Conservation (phyloP, 2,113 vertebrate genomes). For the Lagopus muta region DNA sequence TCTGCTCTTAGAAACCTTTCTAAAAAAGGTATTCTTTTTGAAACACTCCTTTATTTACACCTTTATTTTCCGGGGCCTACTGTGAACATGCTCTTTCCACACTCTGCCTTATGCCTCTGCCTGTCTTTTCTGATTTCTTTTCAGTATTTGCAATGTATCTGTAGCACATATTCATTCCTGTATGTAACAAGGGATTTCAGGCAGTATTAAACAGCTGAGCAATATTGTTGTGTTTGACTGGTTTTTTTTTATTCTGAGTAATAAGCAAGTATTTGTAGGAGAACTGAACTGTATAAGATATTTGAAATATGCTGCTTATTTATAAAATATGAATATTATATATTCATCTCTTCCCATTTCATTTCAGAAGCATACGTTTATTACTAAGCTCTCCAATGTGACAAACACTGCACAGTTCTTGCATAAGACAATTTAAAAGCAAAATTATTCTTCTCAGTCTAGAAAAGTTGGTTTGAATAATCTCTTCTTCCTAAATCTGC, state of each 20-base stretch:
- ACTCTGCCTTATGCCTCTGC: neutral
- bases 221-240: neutral
- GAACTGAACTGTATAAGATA: neutral
- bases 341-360: neutral
- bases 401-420: neutral
- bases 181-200: neutral
- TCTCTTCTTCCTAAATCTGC: constrained; percentile 1
- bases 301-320: neutral
- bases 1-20: neutral
- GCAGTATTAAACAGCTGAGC: neutral
- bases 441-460: neutral
- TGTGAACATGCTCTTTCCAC: neutral
- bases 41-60: neutral
- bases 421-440: neutral
- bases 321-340: neutral
- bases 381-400: neutral
- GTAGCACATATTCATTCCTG: neutral
- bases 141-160: neutral
- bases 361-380: neutral
- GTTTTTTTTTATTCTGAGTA: neutral
- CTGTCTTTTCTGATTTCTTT: neutral
- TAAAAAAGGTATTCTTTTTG: neutral
- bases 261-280: neutral
- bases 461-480: constrained; percentile 22
- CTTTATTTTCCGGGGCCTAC: neutral